phyloP scores from a whole-genome alignment of 1,140 invertebrate species.

The Helicorthomorpha holstii region DNA sequence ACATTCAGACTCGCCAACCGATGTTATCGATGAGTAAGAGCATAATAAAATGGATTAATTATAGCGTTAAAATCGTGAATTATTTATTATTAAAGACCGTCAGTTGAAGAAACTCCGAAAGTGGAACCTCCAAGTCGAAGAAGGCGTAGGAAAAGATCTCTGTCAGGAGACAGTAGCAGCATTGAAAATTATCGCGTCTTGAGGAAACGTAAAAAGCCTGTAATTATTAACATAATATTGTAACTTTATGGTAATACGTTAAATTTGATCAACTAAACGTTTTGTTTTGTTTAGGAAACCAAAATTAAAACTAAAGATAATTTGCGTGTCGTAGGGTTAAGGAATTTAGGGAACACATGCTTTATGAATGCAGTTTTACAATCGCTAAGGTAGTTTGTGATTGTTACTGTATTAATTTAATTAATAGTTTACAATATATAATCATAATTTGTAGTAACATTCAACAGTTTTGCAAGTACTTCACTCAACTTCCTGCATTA shows the following conservation, averaged over 20 bases:
- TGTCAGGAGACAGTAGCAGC: constrained; percentile 5
- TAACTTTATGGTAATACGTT: constrained; percentile 23
- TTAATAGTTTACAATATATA: neutral
- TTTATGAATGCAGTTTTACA: constrained; percentile 80
- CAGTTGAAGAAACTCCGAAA: too few species aligned
- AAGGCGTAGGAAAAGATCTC: neutral
- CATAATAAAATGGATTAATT: neutral
- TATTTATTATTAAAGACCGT: constrained; percentile 6
- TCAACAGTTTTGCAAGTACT: constrained; percentile 63
- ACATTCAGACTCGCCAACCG: constrained; percentile 12
- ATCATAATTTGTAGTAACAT: constrained; percentile 44
- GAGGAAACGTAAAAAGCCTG: constrained; percentile 7
- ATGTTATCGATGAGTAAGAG: constrained; percentile 12
- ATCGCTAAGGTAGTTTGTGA: constrained; percentile 41
- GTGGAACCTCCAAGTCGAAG: constrained; percentile 1
- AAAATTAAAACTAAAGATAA: constrained; percentile 1
- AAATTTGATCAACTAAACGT: constrained; percentile 21
- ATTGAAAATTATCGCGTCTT: constrained; percentile 5
- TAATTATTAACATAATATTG: constrained; percentile 18
- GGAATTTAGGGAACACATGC: constrained; percentile 73
- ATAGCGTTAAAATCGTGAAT: too few species aligned
- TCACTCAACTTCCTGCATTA: constrained; percentile 56
- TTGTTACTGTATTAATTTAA: neutral
- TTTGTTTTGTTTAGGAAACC: neutral
- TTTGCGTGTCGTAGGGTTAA: constrained; percentile 50